Percentiles rank a stretch among this genome's conserved stretches.
Evolutionary conservation across 2,113 vertebrate species (phyloP).

Genomic region (Centrocercus urophasianus): DNA sequence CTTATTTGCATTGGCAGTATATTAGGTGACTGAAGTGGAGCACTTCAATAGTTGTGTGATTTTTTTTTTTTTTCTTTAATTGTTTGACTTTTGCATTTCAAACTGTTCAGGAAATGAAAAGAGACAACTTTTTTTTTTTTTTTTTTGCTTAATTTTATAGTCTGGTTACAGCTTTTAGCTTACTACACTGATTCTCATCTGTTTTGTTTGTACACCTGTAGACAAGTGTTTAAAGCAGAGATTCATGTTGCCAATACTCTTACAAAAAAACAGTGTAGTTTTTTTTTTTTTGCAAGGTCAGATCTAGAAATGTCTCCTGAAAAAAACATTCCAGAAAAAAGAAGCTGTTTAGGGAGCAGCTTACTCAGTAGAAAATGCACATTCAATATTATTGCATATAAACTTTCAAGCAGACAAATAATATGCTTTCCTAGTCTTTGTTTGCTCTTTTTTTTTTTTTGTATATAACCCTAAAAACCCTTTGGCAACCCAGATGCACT

Average conservation of each 20-base stretch:
- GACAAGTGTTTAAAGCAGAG: background rate
- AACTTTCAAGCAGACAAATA: conserved; percentile 62
- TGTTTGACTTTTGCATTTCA: background rate
- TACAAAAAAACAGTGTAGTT: background rate
- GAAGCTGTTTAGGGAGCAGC: background rate
- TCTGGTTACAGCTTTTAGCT: conserved; percentile 26
- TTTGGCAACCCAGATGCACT: conserved; percentile 54
- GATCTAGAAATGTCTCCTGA: background rate
- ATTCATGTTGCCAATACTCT: background rate
- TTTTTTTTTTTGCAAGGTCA: background rate
- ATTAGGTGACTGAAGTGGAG: background rate
- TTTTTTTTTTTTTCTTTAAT: background rate
- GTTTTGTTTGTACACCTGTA: conserved; percentile 44
- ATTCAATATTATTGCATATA: background rate
- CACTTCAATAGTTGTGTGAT: background rate
- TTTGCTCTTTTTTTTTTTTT: conserved; percentile 35
- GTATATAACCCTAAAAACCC: conserved; percentile 62
- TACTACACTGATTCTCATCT: background rate
- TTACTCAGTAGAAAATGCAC: background rate
- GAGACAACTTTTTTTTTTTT: conserved; percentile 26
- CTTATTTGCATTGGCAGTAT: background rate
- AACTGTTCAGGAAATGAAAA: conserved; percentile 61
- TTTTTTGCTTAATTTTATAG: conserved; percentile 7
- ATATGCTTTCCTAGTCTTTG: conserved; percentile 52
- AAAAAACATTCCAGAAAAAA: background rate